phyloP scores from a whole-genome alignment of 2,888 invertebrate species.

The Drosophila pseudotakahashii region DNA sequence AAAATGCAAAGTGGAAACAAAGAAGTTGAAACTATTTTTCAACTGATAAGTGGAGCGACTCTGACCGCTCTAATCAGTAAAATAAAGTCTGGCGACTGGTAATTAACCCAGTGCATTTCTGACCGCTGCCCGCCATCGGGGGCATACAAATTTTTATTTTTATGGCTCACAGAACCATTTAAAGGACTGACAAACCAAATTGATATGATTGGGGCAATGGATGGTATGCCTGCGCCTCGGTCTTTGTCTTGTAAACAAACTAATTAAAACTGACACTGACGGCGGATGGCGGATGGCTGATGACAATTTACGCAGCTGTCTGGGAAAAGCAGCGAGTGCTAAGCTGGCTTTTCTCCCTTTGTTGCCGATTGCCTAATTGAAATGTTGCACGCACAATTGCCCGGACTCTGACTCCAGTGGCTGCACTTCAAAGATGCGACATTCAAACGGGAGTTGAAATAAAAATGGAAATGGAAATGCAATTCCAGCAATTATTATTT shows the following conservation, averaged over 20 bases:
- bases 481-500: slow-evolving; percentile 64
- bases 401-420: slow-evolving; percentile 38
- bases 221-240: slow-evolving; percentile 1
- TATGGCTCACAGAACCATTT: slow-evolving; percentile 56
- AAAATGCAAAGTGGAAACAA: slow-evolving; percentile 5
- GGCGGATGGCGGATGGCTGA: slow-evolving; percentile 63
- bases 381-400: slow-evolving; percentile 81
- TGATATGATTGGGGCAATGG: slow-evolving; percentile 67
- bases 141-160: slow-evolving; percentile 30
- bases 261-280: slow-evolving; percentile 81
- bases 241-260: slow-evolving; percentile 75
- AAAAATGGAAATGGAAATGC: slow-evolving; percentile 55
- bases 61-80: slow-evolving; percentile 56
- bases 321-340: slow-evolving; percentile 40
- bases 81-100: slow-evolving; percentile 68
- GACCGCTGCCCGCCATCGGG: slow-evolving; percentile 46
- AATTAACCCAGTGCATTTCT: slow-evolving; percentile 77
- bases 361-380: slow-evolving; percentile 69
- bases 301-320: slow-evolving; percentile 77
- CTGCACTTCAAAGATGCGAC: slow-evolving; percentile 54
- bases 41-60: slow-evolving; percentile 49
- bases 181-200: slow-evolving; percentile 60
- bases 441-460: slow-evolving; percentile 29
- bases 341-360: slow-evolving; percentile 58
- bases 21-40: slow-evolving; percentile 5